Evolutionary conservation across 2,888 invertebrate species (phyloP).

Genomic region (Lymantria monacha): DNA sequence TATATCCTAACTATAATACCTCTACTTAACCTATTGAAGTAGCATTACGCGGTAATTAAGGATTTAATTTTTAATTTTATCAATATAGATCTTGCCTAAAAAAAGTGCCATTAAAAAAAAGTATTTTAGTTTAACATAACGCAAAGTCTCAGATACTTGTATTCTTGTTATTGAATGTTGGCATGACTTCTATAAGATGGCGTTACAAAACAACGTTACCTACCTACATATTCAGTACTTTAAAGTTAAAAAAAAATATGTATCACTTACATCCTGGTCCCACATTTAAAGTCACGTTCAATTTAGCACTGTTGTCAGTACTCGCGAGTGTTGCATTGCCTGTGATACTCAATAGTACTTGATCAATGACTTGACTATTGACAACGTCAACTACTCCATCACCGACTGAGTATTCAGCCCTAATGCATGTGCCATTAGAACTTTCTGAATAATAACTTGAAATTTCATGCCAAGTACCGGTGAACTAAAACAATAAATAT

Average conservation of each 20-base stretch:
- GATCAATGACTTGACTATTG: conserved; percentile 64
- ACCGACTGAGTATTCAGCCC: conserved; percentile 49
- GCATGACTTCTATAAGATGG: no score
- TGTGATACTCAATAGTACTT: conserved; percentile 44
- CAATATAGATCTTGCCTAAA: no score
- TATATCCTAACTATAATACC: no score
- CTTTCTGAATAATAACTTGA: conserved; percentile 55
- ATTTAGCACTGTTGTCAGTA: conserved; percentile 47
- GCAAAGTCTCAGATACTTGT: no score
- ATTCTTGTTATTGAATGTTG: no score
- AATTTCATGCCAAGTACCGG: conserved; percentile 63
- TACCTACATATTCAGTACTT: no score
- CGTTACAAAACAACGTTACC: no score
- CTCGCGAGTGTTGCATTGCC: conserved; percentile 53
- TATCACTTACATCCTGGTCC: conserved; percentile 39
- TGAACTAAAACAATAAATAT: conserved; percentile 44
- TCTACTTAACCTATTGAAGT: no score
- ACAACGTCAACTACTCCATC: conserved; percentile 44
- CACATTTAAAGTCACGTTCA: conserved; percentile 55
- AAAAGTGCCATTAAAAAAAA: no score
- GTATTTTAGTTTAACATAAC: no score
- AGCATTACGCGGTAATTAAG: no score
- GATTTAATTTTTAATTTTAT: no score
- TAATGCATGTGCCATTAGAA: conserved; percentile 48
- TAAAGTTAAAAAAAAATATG: background rate